Conservation (phyloP, 2,797 vertebrate species). For the Phrynocephalus guinanensis region DNA sequence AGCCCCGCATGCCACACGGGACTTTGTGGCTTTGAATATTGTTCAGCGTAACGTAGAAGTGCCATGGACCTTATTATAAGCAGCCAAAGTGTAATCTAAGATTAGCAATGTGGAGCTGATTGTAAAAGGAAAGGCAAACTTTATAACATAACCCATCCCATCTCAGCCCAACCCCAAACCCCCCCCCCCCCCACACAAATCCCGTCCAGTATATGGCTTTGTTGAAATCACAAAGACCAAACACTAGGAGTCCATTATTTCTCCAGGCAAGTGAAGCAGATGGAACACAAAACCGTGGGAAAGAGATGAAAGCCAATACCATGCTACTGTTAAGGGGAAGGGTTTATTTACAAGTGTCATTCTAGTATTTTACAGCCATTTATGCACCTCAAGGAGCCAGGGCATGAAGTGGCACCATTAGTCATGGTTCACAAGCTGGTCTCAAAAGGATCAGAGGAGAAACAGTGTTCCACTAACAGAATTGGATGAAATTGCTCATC, state of each 20-base stretch:
- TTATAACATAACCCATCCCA: not conserved
- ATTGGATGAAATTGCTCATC: not conserved
- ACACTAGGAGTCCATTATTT: not conserved
- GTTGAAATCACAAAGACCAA: slow-evolving; percentile 6
- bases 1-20: no score
- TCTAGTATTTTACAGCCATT: slow-evolving; percentile 17
- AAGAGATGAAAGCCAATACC: not conserved
- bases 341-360: slow-evolving; percentile 33
- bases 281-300: not conserved
- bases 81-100: not conserved
- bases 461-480: not conserved
- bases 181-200: not conserved
- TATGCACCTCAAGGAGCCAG: not conserved
- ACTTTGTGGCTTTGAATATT: not conserved
- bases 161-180: no score
- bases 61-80: not conserved
- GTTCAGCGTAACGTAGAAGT: not conserved
- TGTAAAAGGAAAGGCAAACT: not conserved
- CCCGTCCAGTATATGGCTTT: not conserved
- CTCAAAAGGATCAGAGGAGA: slow-evolving; percentile 1
- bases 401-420: not conserved
- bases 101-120: not conserved
- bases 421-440: not conserved
- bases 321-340: slow-evolving; percentile 43
- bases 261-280: not conserved